Percentiles rank a stretch among this genome's conserved stretches.
Evolutionary conservation across 2,888 invertebrate species (phyloP).

Genomic region (Mayetiola destructor): DNA sequence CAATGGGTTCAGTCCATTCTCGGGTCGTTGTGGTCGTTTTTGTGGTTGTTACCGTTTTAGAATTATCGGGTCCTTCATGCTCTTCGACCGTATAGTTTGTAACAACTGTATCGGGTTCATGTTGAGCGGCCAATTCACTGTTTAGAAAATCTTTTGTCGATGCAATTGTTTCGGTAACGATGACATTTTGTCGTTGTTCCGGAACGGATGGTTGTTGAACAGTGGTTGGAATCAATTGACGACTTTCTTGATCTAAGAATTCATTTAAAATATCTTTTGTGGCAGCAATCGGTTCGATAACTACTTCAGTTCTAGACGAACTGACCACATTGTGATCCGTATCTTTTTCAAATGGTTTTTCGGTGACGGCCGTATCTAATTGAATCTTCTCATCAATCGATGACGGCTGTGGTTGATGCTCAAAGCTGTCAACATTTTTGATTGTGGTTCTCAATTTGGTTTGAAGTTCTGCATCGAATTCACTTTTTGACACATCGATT

Average conservation of each 20-base stretch:
- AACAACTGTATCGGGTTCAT: not conserved
- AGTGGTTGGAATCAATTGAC: not conserved
- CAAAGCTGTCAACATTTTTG: conserved; percentile 19
- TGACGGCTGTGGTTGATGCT: conserved; percentile 20
- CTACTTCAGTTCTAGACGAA: not conserved
- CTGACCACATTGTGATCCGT: not conserved
- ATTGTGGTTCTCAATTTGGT: conserved; percentile 33
- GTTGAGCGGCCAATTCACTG: not conserved
- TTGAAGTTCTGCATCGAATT: conserved; percentile 33
- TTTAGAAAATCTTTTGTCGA: conserved; percentile 6
- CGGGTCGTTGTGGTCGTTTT: not conserved
- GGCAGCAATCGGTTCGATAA: conserved; percentile 10
- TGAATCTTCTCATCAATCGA: conserved; percentile 22
- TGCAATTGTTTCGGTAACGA: not conserved
- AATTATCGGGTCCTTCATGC: not conserved
- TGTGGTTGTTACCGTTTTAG: not conserved
- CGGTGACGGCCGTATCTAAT: conserved; percentile 22
- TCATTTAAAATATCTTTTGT: conserved; percentile 15
- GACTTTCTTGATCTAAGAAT: not conserved
- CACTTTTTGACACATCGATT: conserved; percentile 30
- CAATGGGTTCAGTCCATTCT: not conserved
- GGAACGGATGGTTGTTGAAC: not conserved
- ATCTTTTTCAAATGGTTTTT: conserved; percentile 16
- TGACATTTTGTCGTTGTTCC: not conserved
- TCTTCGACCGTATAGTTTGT: not conserved